phyloP scores from a whole-genome alignment of 2,113 vertebrate species.

The Dissostichus mawsoni region DNA sequence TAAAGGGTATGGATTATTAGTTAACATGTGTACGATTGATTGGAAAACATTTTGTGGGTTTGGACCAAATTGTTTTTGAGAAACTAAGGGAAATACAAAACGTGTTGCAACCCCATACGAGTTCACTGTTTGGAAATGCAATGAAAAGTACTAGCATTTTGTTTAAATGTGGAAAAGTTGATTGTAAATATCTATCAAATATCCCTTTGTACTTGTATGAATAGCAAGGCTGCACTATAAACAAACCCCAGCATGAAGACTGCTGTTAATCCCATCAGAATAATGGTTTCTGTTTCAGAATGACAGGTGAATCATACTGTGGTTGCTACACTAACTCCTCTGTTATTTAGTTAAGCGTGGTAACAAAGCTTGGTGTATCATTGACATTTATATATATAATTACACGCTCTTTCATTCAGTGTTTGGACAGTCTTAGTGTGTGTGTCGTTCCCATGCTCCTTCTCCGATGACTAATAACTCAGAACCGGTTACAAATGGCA shows the following conservation, averaged over 20 bases:
- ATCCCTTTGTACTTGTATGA: not conserved
- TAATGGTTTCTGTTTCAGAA: not conserved
- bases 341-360: not conserved
- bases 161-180: no score
- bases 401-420: not conserved
- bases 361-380: not conserved
- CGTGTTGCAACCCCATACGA: no score
- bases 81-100: no score
- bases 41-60: no score
- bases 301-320: not conserved
- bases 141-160: no score
- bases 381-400: constrained; percentile 30
- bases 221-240: not conserved
- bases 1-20: no score
- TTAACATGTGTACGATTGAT: no score
- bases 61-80: no score
- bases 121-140: no score
- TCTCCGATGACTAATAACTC: constrained; percentile 19
- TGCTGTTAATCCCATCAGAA: not conserved
- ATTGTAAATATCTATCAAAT: not conserved
- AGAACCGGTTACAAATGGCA: constrained; percentile 4
- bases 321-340: not conserved
- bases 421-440: not conserved
- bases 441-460: constrained; percentile 6
- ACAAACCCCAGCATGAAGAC: not conserved